A percentile compares a stretch with the other conserved stretches of the same genome.
Conservation (phyloP, 2,113 vertebrate genomes). For the Tyrannus savana region DNA sequence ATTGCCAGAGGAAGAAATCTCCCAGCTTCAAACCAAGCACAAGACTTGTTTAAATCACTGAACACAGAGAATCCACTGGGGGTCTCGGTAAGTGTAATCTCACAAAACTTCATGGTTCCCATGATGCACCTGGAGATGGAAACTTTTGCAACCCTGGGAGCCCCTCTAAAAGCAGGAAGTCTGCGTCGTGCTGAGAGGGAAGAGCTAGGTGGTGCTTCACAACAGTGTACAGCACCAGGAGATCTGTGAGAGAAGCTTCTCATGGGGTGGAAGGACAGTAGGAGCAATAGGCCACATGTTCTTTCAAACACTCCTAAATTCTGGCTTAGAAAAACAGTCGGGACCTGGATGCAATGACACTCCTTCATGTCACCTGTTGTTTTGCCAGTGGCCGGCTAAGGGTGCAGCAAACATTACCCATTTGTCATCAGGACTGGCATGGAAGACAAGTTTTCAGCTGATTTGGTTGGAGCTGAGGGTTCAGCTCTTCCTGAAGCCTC, state of each 20-base stretch:
- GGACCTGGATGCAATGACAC: neutral
- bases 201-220: neutral
- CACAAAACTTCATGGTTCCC: neutral
- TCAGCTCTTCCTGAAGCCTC: neutral
- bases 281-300: neutral
- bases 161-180: neutral
- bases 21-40: neutral
- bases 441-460: neutral
- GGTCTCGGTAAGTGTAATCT: neutral
- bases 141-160: neutral
- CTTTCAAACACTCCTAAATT: neutral
- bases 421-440: neutral
- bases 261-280: neutral
- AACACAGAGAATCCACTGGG: neutral
- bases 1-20: neutral
- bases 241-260: neutral
- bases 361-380: neutral
- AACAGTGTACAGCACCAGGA: neutral
- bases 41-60: neutral
- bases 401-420: neutral
- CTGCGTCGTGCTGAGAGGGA: neutral
- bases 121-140: neutral
- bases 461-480: neutral
- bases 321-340: neutral
- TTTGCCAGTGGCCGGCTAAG: neutral